Evolutionary conservation across 2,888 invertebrate species (phyloP).

Genomic region (Bombylius major): DNA sequence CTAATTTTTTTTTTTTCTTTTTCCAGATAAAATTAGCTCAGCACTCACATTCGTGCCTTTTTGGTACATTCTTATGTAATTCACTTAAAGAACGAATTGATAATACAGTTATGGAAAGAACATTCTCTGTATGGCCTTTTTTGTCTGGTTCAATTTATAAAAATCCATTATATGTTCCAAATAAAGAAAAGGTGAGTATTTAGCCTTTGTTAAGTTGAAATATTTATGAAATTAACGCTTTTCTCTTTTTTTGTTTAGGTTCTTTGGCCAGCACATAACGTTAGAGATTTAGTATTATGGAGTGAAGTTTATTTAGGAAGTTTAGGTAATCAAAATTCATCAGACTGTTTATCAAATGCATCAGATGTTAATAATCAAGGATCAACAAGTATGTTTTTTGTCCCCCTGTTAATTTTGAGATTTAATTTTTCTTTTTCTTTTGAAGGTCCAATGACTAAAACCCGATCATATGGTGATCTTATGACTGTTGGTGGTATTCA

Average conservation of each 20-base stretch:
- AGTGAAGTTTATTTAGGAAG: slow-evolving; percentile 67
- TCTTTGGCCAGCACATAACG: slow-evolving; percentile 74
- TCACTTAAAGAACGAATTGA: slow-evolving; percentile 57
- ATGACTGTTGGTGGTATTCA: slow-evolving; percentile 46
- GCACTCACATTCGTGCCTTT: slow-evolving; percentile 91
- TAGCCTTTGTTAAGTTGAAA: not conserved
- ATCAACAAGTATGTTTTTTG: slow-evolving; percentile 21
- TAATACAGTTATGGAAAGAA: slow-evolving; percentile 49
- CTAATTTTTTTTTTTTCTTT: slow-evolving; percentile 1
- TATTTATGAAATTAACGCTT: not conserved
- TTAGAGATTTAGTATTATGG: slow-evolving; percentile 76
- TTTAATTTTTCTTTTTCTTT: not conserved
- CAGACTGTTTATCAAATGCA: slow-evolving; percentile 29
- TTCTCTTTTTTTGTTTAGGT: slow-evolving; percentile 42
- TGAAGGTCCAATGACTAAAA: slow-evolving; percentile 57
- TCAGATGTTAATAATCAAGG: slow-evolving; percentile 25
- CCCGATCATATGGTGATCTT: slow-evolving; percentile 76
- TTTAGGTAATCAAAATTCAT: slow-evolving; percentile 36
- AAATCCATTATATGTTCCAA: slow-evolving; percentile 69
- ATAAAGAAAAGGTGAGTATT: slow-evolving; percentile 31
- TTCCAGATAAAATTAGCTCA: slow-evolving; percentile 84
- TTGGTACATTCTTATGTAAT: slow-evolving; percentile 95
- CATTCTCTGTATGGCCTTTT: slow-evolving; percentile 82
- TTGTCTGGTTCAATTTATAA: slow-evolving; percentile 64
- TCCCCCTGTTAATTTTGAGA: not conserved